Base-by-base conservation (phyloP, 1,140 invertebrate species). In the Drosophila pandora region DNA sequence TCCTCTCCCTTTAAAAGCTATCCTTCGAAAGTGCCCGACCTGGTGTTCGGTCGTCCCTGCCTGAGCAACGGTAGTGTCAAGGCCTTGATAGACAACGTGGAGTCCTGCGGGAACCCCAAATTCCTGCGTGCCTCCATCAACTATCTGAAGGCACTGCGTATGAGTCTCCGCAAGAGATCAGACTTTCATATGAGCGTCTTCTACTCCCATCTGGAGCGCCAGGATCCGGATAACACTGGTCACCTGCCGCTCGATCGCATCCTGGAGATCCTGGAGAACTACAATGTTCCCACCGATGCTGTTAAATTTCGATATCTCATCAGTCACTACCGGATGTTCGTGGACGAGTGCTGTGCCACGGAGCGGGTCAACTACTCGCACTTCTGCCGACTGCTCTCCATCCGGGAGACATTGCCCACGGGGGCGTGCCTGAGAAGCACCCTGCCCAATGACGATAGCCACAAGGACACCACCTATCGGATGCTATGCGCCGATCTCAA, bases 381-480 rank as follows among this genome's bases (percentile, higher is more conserved):
- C 1, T 79, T 90, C 23, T 83, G 73, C 10, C 54, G 48, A 3
- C 23, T 90, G 7, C 49, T 90, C 0, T 69, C 70, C 28, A 62
- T 75, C 0, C 74, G 89, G 17, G 45, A 68, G 32, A 78, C 81
- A 0, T 13, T 90, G n/a, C 88, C 88, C 2, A 73, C 61, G 12
- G 64, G 22, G 10, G 78, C 69, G 1, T 73, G 54, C 28, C 65
- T 78, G 13, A 55, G 37, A 21, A 55, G 37, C 1, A 52, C 48
- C 3, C 67, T 71, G 28, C 7, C 52, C 2, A 60, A 71, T 2
- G 60, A 65, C 60, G 9, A 47, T 1, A 56, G 70, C 8, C 65
- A 58, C 3, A 72, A 85, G 60, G 60, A 82, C 6, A 90, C 88
- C 2, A 84, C 75, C 7, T 90, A 90, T 60, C 70, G 80, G 0